Conservation (phyloP, 1,140 invertebrate species). For the Drosophila sulfurigaster region DNA sequence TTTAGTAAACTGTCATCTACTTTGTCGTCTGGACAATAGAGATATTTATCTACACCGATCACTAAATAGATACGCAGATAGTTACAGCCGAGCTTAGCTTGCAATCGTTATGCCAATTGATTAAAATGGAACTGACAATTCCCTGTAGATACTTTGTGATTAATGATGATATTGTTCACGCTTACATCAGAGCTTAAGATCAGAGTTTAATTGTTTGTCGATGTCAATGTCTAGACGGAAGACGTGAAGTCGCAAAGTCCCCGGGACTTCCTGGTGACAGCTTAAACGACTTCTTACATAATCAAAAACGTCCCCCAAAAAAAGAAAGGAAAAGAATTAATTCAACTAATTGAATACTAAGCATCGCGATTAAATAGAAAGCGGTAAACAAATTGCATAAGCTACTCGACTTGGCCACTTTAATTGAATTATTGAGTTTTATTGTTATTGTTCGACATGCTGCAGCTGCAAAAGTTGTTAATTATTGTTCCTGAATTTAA, state of each 20-base stretch:
- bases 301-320: background rate
- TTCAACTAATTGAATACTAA: background rate
- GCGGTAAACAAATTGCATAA: conserved; percentile 42
- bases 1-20: no score
- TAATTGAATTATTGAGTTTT: conserved; percentile 43
- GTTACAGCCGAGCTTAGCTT: background rate
- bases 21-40: no score
- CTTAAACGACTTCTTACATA: conserved; percentile 28
- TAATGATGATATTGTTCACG: conserved; percentile 41
- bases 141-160: conserved; percentile 29
- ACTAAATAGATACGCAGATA: background rate
- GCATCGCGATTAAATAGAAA: background rate
- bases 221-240: background rate
- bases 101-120: conserved; percentile 22
- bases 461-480: conserved; percentile 11
- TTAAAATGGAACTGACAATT: conserved; percentile 25
- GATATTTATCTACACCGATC: background rate
- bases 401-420: conserved; percentile 15
- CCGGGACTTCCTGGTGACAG: conserved; percentile 34
- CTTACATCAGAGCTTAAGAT: conserved; percentile 34
- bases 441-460: conserved; percentile 23
- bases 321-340: conserved; percentile 11
- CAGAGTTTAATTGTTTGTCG: conserved; percentile 19
- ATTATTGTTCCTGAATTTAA: conserved; percentile 30
- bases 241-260: background rate